Evolutionary conservation across 2,797 vertebrate genomes (phyloP).

Genomic region (Allobates femoralis): DNA sequence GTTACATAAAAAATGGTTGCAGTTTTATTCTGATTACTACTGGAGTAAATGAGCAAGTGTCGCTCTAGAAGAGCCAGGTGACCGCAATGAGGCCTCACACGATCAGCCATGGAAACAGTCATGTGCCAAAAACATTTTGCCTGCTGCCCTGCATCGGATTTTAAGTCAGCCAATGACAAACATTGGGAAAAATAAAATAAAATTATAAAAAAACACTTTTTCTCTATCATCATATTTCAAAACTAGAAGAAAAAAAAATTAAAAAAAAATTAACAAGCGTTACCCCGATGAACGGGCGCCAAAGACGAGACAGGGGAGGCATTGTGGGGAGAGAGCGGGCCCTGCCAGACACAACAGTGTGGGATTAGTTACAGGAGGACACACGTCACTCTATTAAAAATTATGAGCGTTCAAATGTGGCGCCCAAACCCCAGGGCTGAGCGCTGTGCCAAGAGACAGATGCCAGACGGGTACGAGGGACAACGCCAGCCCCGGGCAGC

Average conservation of each 20-base stretch:
- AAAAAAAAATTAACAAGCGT: not conserved
- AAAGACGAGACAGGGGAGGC: slow-evolving; percentile 12
- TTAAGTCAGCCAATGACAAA: too few relatives aligned
- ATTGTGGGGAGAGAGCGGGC: slow-evolving; percentile 4
- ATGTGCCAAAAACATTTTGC: too few relatives aligned
- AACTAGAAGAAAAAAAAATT: too few relatives aligned
- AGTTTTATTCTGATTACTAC: too few relatives aligned
- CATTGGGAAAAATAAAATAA: not conserved
- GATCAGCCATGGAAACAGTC: too few relatives aligned
- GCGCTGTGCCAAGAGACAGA: not conserved
- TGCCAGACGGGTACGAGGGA: too few relatives aligned
- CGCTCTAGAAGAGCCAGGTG: too few relatives aligned
- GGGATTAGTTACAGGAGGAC: slow-evolving; percentile 24
- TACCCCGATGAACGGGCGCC: slow-evolving; percentile 1
- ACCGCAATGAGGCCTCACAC: too few relatives aligned
- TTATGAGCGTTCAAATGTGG: slow-evolving; percentile 37
- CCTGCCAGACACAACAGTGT: slow-evolving; percentile 1
- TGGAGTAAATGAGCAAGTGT: too few relatives aligned
- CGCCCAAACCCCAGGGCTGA: slow-evolving; percentile 1
- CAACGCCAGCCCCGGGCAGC: not conserved
- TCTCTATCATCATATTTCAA: not conserved
- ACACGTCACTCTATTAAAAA: slow-evolving; percentile 50
- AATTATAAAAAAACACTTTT: too few relatives aligned
- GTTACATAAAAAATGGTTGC: too few relatives aligned
- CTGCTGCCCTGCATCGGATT: too few relatives aligned